Percentiles rank a stretch among this genome's conserved stretches.
These are phyloP conservation scores for Brachionus paranguensis DNA, from an alignment of 1,140 invertebrate species.

Conservation along the genomic window DNA sequence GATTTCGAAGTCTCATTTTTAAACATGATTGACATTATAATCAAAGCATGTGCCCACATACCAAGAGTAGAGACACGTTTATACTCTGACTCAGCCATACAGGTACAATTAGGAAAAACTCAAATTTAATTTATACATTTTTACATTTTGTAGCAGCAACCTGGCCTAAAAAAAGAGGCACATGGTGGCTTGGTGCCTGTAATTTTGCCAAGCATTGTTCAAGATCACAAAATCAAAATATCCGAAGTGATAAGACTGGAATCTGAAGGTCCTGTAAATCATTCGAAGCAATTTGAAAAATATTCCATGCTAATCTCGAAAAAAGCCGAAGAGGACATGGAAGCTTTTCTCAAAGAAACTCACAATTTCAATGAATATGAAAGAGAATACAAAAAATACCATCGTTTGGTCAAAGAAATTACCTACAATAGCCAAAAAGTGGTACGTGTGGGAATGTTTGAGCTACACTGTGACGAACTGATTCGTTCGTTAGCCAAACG, in stretches of 20 bases:
- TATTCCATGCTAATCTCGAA: slow-evolving; percentile 73
- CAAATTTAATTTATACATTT: neutral
- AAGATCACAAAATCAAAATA: slow-evolving; percentile 48
- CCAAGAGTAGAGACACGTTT: slow-evolving; percentile 67
- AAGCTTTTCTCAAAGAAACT: slow-evolving; percentile 63
- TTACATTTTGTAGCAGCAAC: slow-evolving; percentile 41
- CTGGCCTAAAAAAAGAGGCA: slow-evolving; percentile 46
- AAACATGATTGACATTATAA: slow-evolving; percentile 67
- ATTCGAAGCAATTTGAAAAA: slow-evolving; percentile 61
- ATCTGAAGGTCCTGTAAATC: slow-evolving; percentile 49
- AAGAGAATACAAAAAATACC: slow-evolving; percentile 52
- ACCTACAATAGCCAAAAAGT: slow-evolving; percentile 52
- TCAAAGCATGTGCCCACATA: slow-evolving; percentile 64
- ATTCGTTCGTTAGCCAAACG: slow-evolving; percentile 66
- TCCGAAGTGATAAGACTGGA: slow-evolving; percentile 48
- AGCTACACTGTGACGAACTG: slow-evolving; percentile 73
- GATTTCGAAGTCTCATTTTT: slow-evolving; percentile 66
- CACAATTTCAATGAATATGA: slow-evolving; percentile 54
- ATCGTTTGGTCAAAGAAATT: slow-evolving; percentile 52
- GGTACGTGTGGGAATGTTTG: slow-evolving; percentile 73
- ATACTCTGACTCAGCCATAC: slow-evolving; percentile 48
- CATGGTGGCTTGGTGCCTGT: slow-evolving; percentile 49
- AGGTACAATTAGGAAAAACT: neutral
- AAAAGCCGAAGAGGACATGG: slow-evolving; percentile 62
- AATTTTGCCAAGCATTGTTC: slow-evolving; percentile 52